Evolutionary conservation across 2,113 vertebrate genomes (phyloP).

Genomic region (Mustelus asterias): DNA sequence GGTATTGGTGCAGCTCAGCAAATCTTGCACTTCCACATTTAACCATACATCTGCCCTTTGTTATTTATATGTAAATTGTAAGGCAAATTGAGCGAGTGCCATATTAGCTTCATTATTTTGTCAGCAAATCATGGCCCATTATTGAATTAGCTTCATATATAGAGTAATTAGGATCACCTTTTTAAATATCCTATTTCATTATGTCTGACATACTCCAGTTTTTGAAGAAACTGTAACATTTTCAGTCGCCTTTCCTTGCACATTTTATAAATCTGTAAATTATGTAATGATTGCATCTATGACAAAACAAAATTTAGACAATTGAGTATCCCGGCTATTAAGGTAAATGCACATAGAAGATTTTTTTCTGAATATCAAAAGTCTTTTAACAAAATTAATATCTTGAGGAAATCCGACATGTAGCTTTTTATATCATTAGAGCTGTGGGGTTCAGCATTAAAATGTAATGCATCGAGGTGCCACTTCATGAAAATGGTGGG

Average conservation of each 20-base stretch:
- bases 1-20: not conserved
- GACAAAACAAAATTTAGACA: constrained; percentile 75
- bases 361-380: constrained; percentile 79
- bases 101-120: not conserved
- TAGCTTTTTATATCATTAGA: constrained; percentile 79
- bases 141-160: not conserved
- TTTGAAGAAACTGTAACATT: not conserved
- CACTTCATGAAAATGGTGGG: constrained; percentile 67
- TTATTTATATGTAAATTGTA: not conserved
- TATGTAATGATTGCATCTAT: constrained; percentile 72
- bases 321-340: constrained; percentile 74
- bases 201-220: not conserved
- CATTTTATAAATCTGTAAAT: constrained; percentile 66
- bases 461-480: constrained; percentile 69
- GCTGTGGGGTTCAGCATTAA: constrained; percentile 73
- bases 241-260: constrained; percentile 48
- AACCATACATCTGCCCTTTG: not conserved
- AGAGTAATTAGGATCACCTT: not conserved
- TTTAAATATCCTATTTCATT: not conserved
- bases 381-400: constrained; percentile 81
- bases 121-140: not conserved
- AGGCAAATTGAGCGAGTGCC: not conserved
- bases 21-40: not conserved
- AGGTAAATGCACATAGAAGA: constrained; percentile 61
- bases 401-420: constrained; percentile 74